Evolutionary conservation across 2,797 vertebrate species (phyloP), one percentile per base, ranked within the genome.

Genomic region (Psittacula derbiana): DNA sequence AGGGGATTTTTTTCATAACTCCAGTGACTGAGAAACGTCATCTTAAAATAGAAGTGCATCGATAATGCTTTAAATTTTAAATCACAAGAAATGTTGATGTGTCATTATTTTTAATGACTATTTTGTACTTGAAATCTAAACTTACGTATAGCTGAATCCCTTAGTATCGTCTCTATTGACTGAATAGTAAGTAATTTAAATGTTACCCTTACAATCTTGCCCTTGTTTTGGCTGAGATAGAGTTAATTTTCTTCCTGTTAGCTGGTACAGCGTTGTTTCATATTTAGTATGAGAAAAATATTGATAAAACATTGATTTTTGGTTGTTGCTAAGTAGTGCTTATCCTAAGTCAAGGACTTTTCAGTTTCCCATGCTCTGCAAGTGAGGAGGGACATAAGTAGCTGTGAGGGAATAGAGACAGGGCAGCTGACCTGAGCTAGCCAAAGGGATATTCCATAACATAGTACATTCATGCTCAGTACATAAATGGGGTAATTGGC

Each of bases 51-150:
- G 25, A 78, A 78, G 43, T 47, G 3, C 6, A 41, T 65, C 23
- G 6, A 24, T 44, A 80, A 74, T 40, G 3, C 18, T 94, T 67
- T 71, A 60, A 58, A 60, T 47, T 83, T 79, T 58, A 73, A 55
- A 43, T 66, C n/a, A 36, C 10, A 47, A 55, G 10, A 66, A 44
- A 66, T 58, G 31, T 1, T 36, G 21, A 12, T 0, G 0, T 30
- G 8, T 36, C 9, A 10, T 52, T 40, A 4, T 24, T 93, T 64
- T 74, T 23, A 7, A 49, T 43, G 9, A 27, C 12, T 1, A 3
- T 73, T 69, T 52, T 30, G 3, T 55, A 43, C 38, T 4, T 18
- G 17, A 80, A 90, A 49, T 69, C 36, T 9, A 65, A 40, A 73
- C 31, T 30, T 18, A 20, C 1, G 1, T 23, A 6, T 23, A 71